Evolutionary conservation across 2,797 vertebrate species (phyloP).

Genomic region (Myoxocephalus aenaeus): DNA sequence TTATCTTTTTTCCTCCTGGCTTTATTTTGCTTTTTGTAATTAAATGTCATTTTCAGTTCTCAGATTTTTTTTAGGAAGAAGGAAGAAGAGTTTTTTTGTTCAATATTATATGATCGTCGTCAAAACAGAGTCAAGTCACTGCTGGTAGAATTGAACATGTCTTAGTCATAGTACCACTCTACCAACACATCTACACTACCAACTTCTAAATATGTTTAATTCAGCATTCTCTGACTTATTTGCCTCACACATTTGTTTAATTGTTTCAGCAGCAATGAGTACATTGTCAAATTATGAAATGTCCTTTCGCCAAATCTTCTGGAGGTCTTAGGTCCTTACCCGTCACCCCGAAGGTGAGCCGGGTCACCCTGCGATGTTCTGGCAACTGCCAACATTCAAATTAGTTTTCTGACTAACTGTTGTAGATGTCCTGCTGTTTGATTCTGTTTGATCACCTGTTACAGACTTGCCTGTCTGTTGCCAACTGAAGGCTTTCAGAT

Average conservation of each 20-base stretch:
- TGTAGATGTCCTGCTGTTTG: not conserved
- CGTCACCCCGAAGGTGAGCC: not conserved
- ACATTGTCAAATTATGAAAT: not conserved
- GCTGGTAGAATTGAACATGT: conserved; percentile 41
- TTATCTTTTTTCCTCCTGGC: conserved; percentile 85
- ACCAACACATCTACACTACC: not conserved
- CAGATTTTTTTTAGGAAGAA: conserved; percentile 54
- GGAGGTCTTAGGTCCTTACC: conserved; percentile 3
- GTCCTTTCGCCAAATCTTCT: not conserved
- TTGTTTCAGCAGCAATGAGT: not conserved
- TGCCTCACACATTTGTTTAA: not conserved
- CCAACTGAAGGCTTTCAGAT: conserved; percentile 4
- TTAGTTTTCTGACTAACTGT: not conserved
- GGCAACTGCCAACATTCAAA: not conserved
- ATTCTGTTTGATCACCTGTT: not conserved
- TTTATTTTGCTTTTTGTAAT: conserved; percentile 87
- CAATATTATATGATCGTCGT: conserved; percentile 69
- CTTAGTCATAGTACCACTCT: conserved; percentile 1
- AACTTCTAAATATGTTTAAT: conserved; percentile 13
- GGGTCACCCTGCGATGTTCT: not conserved
- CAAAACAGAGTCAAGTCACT: conserved; percentile 60
- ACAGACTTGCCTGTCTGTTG: not conserved
- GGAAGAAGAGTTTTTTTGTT: conserved; percentile 45
- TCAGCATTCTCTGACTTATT: conserved; percentile 17
- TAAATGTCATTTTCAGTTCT: conserved; percentile 84